Evolutionary conservation across 2,888 invertebrate species (phyloP).

Genomic region (Labia minor): DNA sequence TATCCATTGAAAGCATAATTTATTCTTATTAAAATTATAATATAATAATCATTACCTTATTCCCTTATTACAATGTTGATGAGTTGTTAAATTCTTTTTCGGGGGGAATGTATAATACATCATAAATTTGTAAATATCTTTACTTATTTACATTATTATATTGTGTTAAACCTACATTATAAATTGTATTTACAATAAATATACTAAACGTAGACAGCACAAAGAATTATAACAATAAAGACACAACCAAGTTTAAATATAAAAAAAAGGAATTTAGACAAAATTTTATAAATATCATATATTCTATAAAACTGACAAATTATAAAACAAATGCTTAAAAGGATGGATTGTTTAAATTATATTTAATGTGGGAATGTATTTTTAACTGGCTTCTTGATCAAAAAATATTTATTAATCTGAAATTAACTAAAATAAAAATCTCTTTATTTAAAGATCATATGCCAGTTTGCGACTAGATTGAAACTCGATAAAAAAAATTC

Average conservation of each 20-base stretch:
- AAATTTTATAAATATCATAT: background rate
- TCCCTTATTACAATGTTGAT: constrained; percentile 20
- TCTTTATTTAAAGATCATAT: background rate
- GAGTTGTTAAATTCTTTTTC: background rate
- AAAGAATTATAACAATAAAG: background rate
- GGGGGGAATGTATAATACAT: background rate
- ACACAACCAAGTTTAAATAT: background rate
- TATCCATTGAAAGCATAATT: constrained; percentile 22
- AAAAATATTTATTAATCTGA: background rate
- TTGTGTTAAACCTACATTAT: background rate
- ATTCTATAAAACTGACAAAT: background rate
- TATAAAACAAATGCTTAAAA: background rate
- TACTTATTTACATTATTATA: background rate
- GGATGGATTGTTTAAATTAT: background rate
- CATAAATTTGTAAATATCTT: background rate
- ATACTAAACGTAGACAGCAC: constrained; percentile 1
- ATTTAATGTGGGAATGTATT: background rate
- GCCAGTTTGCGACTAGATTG: background rate
- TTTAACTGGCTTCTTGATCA: background rate
- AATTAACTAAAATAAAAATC: background rate
- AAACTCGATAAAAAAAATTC: constrained; percentile 4
- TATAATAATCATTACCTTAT: constrained; percentile 20
- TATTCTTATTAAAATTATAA: constrained; percentile 24
- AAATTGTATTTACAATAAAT: background rate
- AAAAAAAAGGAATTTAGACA: background rate